These are phyloP conservation scores for Pseudopipra pipra DNA, from an alignment of 2,113 vertebrate genomes.

Conservation along the genomic window DNA sequence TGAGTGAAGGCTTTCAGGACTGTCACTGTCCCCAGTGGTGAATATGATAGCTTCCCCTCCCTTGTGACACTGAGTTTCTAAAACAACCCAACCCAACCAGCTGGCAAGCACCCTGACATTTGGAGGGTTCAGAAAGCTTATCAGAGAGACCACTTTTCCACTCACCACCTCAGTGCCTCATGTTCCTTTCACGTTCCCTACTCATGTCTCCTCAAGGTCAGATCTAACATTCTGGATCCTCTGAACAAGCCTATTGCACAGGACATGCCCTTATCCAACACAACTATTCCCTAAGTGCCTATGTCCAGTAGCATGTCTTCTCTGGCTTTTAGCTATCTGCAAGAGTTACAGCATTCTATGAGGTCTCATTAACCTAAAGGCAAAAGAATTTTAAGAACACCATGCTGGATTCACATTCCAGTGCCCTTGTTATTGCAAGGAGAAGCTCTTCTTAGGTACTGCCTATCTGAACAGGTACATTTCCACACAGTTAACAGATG, in stretches of 20 bases:
- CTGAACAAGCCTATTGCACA: neutral
- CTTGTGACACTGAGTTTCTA: neutral
- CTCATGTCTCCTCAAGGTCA: conserved; percentile 20
- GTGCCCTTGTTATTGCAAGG: neutral
- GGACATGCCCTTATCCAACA: neutral
- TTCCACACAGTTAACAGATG: neutral
- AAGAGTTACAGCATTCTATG: neutral
- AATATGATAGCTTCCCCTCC: neutral
- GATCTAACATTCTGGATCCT: neutral
- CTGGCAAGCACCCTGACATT: conserved; percentile 31
- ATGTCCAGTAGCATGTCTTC: neutral
- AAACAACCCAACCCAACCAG: neutral
- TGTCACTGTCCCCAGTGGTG: neutral
- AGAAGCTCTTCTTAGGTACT: neutral
- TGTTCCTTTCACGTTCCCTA: neutral
- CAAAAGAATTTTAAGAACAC: neutral
- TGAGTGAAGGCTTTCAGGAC: neutral
- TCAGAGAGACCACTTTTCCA: conserved; percentile 27
- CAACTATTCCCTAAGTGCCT: neutral
- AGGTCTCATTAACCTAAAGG: neutral
- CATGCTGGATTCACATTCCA: neutral
- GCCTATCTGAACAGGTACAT: neutral
- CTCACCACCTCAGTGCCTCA: neutral
- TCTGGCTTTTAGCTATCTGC: neutral
- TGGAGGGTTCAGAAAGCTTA: conserved; percentile 16